Conservation (phyloP, 2,113 vertebrate genomes). For the Muscicapa adusta region DNA sequence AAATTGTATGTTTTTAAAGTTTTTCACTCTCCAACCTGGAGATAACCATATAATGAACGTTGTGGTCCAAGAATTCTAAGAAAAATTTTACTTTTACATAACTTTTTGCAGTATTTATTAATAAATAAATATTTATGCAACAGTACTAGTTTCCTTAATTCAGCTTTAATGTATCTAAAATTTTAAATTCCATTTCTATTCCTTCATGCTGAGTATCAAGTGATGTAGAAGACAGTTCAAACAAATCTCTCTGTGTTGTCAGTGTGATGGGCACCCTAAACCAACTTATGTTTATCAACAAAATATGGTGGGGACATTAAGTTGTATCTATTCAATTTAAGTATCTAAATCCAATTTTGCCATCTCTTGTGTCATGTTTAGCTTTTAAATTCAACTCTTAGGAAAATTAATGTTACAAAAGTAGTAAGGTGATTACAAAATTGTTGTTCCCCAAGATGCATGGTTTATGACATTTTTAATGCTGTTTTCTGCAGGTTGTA, state of each 20-base stretch:
- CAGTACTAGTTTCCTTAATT: background rate
- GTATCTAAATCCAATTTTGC: background rate
- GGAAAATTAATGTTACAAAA: background rate
- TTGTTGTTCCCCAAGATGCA: background rate
- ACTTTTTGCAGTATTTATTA: background rate
- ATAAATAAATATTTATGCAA: background rate
- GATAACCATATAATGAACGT: background rate
- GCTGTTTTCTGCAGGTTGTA: background rate
- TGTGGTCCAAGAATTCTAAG: background rate
- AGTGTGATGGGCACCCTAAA: background rate
- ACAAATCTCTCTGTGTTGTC: background rate
- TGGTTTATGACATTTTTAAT: background rate
- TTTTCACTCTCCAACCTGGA: background rate
- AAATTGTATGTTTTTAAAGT: background rate
- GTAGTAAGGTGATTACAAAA: background rate
- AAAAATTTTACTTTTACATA: background rate
- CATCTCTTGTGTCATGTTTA: background rate
- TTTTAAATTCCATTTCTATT: background rate
- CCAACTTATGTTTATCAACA: background rate
- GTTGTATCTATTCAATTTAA: background rate
- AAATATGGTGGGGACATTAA: background rate
- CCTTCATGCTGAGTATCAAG: background rate
- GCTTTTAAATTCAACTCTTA: slow-evolving; percentile 14
- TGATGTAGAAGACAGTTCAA: background rate
- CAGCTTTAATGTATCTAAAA: background rate